These are phyloP conservation scores for Salticus scenicus DNA, from an alignment of 2,888 invertebrate species.

Conservation along the genomic window DNA sequence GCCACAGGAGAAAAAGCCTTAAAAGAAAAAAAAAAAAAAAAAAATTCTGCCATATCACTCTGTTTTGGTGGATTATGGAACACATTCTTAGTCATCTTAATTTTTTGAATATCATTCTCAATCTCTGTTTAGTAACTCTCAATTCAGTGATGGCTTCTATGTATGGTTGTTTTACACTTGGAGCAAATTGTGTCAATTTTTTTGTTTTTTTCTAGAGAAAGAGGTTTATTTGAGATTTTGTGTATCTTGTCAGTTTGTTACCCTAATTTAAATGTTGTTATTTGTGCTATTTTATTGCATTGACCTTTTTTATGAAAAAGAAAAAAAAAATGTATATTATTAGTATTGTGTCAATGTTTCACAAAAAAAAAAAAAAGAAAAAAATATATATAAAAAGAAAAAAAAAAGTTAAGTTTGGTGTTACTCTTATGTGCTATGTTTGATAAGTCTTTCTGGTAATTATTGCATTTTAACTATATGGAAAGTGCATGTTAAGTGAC, in stretches of 20 bases:
- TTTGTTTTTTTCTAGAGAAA: conserved; percentile 41
- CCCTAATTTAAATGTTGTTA: conserved; percentile 51
- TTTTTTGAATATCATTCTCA: neutral
- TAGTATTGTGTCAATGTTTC: conserved; percentile 38
- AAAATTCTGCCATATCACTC: conserved; percentile 68
- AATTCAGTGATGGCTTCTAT: conserved; percentile 8
- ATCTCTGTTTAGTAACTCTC: conserved; percentile 11
- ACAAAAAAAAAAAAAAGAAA: neutral
- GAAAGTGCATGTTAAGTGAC: conserved; percentile 42
- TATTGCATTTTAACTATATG: conserved; percentile 27
- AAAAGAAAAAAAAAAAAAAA: neutral
- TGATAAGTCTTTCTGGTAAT: conserved; percentile 32
- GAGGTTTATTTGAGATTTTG: conserved; percentile 64
- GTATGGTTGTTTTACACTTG: neutral
- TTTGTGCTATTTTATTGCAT: conserved; percentile 59
- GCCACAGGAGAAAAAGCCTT: conserved; percentile 59
- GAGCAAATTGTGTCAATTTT: conserved; percentile 17
- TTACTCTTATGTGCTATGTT: conserved; percentile 35
- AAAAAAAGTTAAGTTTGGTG: conserved; percentile 55
- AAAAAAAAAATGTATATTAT: conserved; percentile 24
- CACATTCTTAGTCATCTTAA: conserved; percentile 30
- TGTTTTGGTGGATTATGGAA: conserved; percentile 43
- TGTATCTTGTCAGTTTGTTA: conserved; percentile 59
- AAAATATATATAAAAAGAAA: conserved; percentile 31
- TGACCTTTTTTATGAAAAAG: conserved; percentile 31